Evolutionary conservation across 2,888 invertebrate species (phyloP), one percentile per base, ranked within the genome.

Genomic region (Cynaeus angustus): DNA sequence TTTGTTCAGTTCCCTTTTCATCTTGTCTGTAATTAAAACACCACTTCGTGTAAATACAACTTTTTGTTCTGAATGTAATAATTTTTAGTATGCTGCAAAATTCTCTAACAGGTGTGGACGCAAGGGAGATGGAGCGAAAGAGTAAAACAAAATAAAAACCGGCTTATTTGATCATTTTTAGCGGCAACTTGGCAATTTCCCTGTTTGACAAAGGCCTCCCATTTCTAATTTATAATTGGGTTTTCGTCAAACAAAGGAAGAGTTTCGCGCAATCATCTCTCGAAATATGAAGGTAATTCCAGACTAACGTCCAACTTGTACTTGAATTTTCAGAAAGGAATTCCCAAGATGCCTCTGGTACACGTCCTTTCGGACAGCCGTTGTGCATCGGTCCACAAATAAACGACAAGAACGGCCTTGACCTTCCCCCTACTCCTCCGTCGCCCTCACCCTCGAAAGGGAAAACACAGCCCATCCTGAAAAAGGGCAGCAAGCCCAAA

Each of bases 311-410:
- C 55, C 41, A 43, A 26, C 53, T 55, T 55, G 16, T 61, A 41
- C 45, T 67, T 68, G 48, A 73, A 74, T 80, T 83, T 85, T 80
- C 83, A 85, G 85, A 85, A 76, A 79, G 84, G 69, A 82, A 81
- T 79, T 84, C 85, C 14, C 84, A 83, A 79, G 84, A 85, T 75
- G 84, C 82, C 61, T 83, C 84, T 48, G 84, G 84, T 71, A 84
- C 83, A 50, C 82, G 84, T 75, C 85, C 85, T 30, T 85, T 84
- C 72, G 94, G 94, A 82, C 93, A 94, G 84, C 94, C 94, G 71
- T 87, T 94, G 85, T 91, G 92, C 88, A 88, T 91, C 84, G 83
- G 81, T 72, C 81, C 81, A 79, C 77, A 77, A 73, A 82, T 81
- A 80, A 84, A 84, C 81, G 86, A 86, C 82, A 85, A 86, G 74